Percentiles rank a stretch among this genome's conserved stretches.
phyloP scores from a whole-genome alignment of 23 tunicate species.

The Trididemnum nubilum region DNA sequence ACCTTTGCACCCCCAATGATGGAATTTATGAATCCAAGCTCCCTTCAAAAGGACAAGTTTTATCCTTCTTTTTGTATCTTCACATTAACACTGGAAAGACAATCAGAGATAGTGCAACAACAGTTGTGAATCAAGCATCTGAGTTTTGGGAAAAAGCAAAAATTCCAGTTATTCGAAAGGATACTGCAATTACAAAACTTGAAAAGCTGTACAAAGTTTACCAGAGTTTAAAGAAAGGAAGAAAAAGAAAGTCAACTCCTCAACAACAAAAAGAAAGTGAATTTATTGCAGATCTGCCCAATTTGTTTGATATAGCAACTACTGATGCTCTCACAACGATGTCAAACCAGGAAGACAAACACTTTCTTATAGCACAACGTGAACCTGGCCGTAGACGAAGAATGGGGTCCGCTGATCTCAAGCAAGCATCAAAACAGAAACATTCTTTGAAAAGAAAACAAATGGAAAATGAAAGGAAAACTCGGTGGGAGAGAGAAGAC shows the following conservation, averaged over 20 bases:
- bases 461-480: constrained; percentile 22
- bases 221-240: constrained; percentile 27
- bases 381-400: constrained; percentile 24
- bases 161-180: constrained; percentile 15
- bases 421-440: constrained; percentile 3
- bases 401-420: constrained; percentile 20
- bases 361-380: constrained; percentile 23
- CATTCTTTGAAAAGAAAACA: constrained; percentile 16
- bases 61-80: constrained; percentile 17
- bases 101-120: constrained; percentile 14
- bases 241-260: constrained; percentile 9
- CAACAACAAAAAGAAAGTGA: constrained; percentile 17
- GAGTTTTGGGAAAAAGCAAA: constrained; percentile 16
- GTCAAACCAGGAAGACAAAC: not conserved
- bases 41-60: constrained; percentile 8
- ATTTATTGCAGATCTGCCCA: not conserved
- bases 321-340: constrained; percentile 21
- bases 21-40: constrained; percentile 24
- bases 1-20: too few relatives aligned
- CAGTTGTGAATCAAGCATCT: not conserved
- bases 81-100: constrained; percentile 18
- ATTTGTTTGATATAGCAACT: not conserved
- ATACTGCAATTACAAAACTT: not conserved
- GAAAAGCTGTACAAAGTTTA: constrained; percentile 29
- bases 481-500: constrained; percentile 9